A percentile compares a stretch with the other conserved stretches of the same genome.
phyloP scores from a whole-genome alignment of 1,140 invertebrate species.

The Pissodes strobi region DNA sequence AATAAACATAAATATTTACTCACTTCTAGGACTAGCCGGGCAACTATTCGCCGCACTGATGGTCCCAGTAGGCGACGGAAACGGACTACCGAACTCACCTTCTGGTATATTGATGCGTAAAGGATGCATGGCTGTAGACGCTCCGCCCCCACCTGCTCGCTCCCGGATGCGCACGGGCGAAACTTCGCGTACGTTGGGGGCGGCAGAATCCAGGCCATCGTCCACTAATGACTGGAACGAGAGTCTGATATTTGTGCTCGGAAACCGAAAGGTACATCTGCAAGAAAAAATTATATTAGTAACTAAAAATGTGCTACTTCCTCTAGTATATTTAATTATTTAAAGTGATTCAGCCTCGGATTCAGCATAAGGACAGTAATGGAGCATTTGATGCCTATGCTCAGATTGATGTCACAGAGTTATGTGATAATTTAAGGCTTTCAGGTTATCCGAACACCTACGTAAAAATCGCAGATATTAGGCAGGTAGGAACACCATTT shows the following conservation, averaged over 20 bases:
- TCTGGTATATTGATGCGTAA: slow-evolving; percentile 92
- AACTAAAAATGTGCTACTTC: too few species aligned
- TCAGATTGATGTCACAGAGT: too few species aligned
- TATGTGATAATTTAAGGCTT: too few species aligned
- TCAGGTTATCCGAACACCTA: too few species aligned
- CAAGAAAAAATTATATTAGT: slow-evolving; percentile 51
- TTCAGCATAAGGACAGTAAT: too few species aligned
- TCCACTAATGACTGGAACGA: slow-evolving; percentile 92
- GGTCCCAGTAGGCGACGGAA: slow-evolving; percentile 90
- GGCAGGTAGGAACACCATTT: too few species aligned
- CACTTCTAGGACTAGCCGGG: slow-evolving; percentile 89
- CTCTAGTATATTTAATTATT: too few species aligned
- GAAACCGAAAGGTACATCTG: slow-evolving; percentile 93
- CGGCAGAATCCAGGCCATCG: slow-evolving; percentile 57
- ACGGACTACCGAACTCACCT: slow-evolving; percentile 75
- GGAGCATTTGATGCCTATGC: too few species aligned
- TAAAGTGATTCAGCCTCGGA: too few species aligned
- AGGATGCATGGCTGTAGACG: slow-evolving; percentile 64
- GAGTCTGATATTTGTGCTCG: slow-evolving; percentile 94
- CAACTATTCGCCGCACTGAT: slow-evolving; percentile 93
- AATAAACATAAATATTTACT: background rate
- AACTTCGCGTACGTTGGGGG: slow-evolving; percentile 48
- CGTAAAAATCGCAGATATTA: too few species aligned
- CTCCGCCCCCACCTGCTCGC: slow-evolving; percentile 51
- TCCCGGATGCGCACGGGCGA: slow-evolving; percentile 55